Evolutionary conservation across 1,140 invertebrate species (phyloP).

Genomic region (Lasioglossum baleicum): DNA sequence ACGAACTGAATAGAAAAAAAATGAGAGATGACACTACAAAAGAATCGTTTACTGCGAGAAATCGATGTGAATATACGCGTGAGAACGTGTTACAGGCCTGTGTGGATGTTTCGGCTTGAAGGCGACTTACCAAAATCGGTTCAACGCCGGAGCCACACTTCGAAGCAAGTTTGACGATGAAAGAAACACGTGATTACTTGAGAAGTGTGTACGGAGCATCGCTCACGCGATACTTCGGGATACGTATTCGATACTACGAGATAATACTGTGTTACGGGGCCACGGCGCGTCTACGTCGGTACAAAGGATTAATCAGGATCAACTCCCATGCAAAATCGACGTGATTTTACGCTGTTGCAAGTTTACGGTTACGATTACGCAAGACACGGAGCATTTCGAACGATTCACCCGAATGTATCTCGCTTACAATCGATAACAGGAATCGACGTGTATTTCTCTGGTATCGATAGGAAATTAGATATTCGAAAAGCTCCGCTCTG

Average conservation of each 20-base stretch:
- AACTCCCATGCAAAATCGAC: slow-evolving; percentile 55
- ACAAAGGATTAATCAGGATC: slow-evolving; percentile 42
- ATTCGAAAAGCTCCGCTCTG: no score
- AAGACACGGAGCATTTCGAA: no score
- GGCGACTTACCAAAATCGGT: slow-evolving; percentile 95
- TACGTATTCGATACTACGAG: slow-evolving; percentile 34
- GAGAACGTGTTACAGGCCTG: slow-evolving; percentile 39
- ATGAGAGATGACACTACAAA: slow-evolving; percentile 7
- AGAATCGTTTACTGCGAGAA: not conserved
- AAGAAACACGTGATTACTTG: slow-evolving; percentile 80
- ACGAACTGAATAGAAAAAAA: not conserved
- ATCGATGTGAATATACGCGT: slow-evolving; percentile 12
- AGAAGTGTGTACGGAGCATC: slow-evolving; percentile 58
- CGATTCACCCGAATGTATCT: no score
- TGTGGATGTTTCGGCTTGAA: slow-evolving; percentile 60
- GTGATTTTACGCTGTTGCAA: slow-evolving; percentile 27
- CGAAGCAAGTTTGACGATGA: slow-evolving; percentile 81
- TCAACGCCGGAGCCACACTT: slow-evolving; percentile 95
- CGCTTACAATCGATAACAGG: no score
- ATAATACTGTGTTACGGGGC: slow-evolving; percentile 33
- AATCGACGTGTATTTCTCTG: no score
- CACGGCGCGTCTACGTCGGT: slow-evolving; percentile 49
- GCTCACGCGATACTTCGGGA: slow-evolving; percentile 17
- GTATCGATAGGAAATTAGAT: no score
- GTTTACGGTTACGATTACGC: slow-evolving; percentile 13